Conservation (phyloP, 1,140 invertebrate species). For the Diachasmimorpha longicaudata region DNA sequence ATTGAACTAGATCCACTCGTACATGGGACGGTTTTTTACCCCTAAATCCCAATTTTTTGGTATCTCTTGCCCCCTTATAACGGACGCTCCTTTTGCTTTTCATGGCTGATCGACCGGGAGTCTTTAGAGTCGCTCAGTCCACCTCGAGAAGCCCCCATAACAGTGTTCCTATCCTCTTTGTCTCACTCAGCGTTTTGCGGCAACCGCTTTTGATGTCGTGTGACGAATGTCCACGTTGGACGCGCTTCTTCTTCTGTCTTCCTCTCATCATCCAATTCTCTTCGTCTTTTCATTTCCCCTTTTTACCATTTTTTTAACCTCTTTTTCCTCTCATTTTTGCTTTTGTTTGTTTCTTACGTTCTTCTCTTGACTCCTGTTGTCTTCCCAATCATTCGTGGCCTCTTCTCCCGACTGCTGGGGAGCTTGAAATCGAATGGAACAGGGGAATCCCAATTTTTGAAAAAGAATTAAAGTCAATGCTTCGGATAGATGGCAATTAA, state of each 20-base stretch:
- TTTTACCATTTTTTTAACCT: conserved; percentile 17
- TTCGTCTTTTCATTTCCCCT: conserved; percentile 15
- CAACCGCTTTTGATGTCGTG: conserved; percentile 40
- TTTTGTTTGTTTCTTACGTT: not conserved
- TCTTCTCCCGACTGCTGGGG: not conserved
- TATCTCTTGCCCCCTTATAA: conserved; percentile 10
- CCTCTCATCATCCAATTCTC: conserved; percentile 26
- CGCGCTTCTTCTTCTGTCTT: conserved; percentile 32
- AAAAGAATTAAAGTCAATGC: not conserved
- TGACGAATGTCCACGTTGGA: conserved; percentile 39
- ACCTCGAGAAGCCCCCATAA: not conserved
- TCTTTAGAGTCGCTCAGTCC: conserved; percentile 4
- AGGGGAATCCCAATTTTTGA: not conserved
- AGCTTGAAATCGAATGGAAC: not conserved
- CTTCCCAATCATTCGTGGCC: not conserved
- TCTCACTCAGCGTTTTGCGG: conserved; percentile 18
- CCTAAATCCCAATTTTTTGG: conserved; percentile 12
- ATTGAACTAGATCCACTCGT: conserved; percentile 13
- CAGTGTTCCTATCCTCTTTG: not conserved
- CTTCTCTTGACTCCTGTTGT: not conserved
- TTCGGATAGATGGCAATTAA: not conserved
- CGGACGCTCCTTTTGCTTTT: conserved; percentile 7
- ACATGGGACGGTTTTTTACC: not conserved
- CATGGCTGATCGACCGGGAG: conserved; percentile 22
- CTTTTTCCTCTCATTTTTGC: conserved; percentile 13